phyloP scores from a whole-genome alignment of 2,797 vertebrate genomes.

The Alcedo quadribrachys region DNA sequence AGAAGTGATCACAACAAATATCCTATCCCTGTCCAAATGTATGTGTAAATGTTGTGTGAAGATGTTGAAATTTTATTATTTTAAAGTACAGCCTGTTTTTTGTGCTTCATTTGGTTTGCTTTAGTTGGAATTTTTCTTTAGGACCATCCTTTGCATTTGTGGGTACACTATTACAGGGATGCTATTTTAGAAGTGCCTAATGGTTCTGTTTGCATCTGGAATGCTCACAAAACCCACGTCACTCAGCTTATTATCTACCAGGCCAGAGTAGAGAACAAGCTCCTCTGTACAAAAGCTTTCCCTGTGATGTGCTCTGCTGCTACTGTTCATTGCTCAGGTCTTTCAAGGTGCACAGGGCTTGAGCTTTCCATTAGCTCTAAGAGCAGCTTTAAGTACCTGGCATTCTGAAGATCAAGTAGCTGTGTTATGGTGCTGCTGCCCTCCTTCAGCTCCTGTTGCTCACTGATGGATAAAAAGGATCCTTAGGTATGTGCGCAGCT shows the following conservation, averaged over 20 bases:
- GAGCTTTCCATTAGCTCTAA: not conserved
- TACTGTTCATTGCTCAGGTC: not conserved
- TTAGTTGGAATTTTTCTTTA: not conserved
- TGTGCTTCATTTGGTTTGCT: not conserved
- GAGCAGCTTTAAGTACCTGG: not conserved
- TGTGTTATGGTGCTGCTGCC: not conserved
- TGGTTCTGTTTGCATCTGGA: not conserved
- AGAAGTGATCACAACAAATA: not conserved
- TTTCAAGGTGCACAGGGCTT: not conserved
- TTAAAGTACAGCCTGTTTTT: not conserved
- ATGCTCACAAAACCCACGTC: not conserved
- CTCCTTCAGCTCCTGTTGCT: not conserved
- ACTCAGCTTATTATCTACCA: not conserved
- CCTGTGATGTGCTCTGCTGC: not conserved
- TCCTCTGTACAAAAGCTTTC: not conserved
- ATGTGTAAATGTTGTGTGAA: not conserved
- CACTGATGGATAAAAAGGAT: not conserved
- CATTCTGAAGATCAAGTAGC: not conserved
- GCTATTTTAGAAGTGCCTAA: not conserved
- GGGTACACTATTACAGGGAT: not conserved
- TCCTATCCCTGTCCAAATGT: not conserved
- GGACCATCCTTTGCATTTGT: not conserved
- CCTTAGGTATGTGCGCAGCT: rapidly evolving
- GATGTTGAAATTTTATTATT: not conserved
- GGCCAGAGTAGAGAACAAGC: not conserved